Conservation (phyloP, 2,113 vertebrate genomes). For the Ctenodactylus gundi region DNA sequence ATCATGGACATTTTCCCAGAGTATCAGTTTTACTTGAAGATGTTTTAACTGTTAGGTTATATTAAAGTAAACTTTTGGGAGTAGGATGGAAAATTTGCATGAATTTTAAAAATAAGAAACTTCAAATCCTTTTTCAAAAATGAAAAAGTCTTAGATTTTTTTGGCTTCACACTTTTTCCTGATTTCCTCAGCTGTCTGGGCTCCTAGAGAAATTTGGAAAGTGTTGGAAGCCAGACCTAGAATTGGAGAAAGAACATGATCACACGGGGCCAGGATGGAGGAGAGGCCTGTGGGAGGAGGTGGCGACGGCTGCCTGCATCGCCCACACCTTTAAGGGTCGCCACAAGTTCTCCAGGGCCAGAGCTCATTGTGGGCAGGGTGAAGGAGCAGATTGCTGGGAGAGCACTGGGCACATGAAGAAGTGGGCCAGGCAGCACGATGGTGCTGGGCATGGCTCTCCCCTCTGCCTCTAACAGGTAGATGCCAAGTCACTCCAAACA, state of each 20-base stretch:
- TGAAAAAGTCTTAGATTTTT: neutral
- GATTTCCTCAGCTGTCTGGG: neutral
- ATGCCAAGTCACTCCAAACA: neutral
- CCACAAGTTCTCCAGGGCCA: neutral
- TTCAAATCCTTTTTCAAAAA: neutral
- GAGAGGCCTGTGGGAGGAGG: neutral
- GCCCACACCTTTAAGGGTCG: neutral
- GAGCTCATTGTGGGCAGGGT: neutral
- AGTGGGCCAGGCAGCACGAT: neutral
- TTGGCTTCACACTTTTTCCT: neutral
- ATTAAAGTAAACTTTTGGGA: neutral
- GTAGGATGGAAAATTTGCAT: neutral
- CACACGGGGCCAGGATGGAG: neutral
- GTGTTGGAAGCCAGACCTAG: neutral
- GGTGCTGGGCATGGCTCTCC: neutral
- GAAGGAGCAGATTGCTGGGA: neutral
- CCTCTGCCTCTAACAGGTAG: neutral
- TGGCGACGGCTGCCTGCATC: neutral
- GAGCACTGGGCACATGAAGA: no score
- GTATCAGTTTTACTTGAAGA: neutral
- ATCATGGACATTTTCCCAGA: neutral
- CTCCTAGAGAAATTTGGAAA: neutral
- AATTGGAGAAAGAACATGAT: neutral
- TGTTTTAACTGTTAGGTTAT: neutral
- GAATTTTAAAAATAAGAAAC: neutral